Evolutionary conservation across 2,888 invertebrate species (phyloP), one percentile per base, ranked within the genome.

Genomic region (Pristionchus fissidentatus): DNA sequence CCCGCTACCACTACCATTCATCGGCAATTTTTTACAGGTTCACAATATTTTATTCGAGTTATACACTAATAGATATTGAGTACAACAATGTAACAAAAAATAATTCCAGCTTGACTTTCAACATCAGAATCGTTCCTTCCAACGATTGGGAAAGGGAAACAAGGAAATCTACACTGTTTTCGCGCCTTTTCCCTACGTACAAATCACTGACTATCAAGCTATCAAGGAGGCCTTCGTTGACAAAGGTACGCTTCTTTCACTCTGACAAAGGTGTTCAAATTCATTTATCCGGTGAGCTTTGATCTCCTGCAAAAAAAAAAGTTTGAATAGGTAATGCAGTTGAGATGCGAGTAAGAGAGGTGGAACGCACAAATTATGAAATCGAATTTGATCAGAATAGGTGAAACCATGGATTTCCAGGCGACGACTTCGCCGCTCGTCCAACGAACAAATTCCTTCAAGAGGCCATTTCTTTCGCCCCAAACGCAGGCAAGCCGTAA

Each of bases 161-260:
- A 70, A 70, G 5, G 70, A 38, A 38, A 41, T 70, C 70, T 70
- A 41, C 70, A 70, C 70, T 7, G 1, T 70, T 0, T 70, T 70
- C 22, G 22, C 35, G 2, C 70, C 70, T 0, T 7, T 70, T 41
- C 70, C 70, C 26, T 41, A 38, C 70, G 70, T 70, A 10, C 38
- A 41, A 41, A 26, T 70, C 41, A 41, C 70, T 10, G 70, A 70
- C 70, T 41, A 3, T 70, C 38, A 70, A 7, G n/a, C 41, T 10
- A 70, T 70, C 70, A 70, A 41, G 7, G 41, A 70, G 35, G 70
- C 70, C 8, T 70, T 70, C 10, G 38, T 70, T 41, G 70, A 41
- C 38, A 70, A 70, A 41, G 70, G 70, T 70, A 19, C 41, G 62
- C n/a, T 52, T n/a, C n/a, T n/a, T n/a, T n/a, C n/a, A n/a, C n/a